Percentiles rank a stretch among this genome's conserved stretches.
Evolutionary conservation across 2,797 vertebrate species (phyloP).

Genomic region (Rhinoraja longicauda): DNA sequence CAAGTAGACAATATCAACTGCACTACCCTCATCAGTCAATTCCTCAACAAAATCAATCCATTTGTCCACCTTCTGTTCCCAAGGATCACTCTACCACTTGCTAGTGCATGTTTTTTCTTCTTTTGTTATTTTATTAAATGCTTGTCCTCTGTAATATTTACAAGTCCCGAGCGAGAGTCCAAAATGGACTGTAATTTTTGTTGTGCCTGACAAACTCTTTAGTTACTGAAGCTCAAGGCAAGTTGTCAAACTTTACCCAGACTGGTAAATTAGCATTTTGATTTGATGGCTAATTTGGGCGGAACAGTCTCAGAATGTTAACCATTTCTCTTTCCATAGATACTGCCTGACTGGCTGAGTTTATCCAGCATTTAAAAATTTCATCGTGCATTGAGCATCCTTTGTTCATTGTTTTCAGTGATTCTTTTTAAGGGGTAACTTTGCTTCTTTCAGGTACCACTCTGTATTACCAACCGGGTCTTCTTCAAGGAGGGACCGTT

Average conservation of each 20-base stretch:
- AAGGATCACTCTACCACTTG: too few species aligned
- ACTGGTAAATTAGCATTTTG: background rate
- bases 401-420: background rate
- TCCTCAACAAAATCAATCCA: too few species aligned
- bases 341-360: too few species aligned
- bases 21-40: too few species aligned
- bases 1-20: too few species aligned
- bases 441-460: constrained; percentile 66
- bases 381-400: too few species aligned
- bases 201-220: background rate
- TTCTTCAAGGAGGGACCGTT: constrained; percentile 74
- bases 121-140: background rate
- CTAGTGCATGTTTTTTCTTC: background rate
- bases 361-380: too few species aligned
- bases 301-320: too few species aligned
- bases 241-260: background rate
- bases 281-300: background rate
- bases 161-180: background rate
- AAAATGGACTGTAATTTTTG: background rate
- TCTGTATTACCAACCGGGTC: constrained; percentile 85
- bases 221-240: background rate
- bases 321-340: too few species aligned
- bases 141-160: background rate
- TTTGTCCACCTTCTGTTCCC: too few species aligned
- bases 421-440: background rate